Evolutionary conservation across 2,888 invertebrate species (phyloP), one percentile per base, ranked within the genome.

Genomic region (Synanthedon andrenaeformis): DNA sequence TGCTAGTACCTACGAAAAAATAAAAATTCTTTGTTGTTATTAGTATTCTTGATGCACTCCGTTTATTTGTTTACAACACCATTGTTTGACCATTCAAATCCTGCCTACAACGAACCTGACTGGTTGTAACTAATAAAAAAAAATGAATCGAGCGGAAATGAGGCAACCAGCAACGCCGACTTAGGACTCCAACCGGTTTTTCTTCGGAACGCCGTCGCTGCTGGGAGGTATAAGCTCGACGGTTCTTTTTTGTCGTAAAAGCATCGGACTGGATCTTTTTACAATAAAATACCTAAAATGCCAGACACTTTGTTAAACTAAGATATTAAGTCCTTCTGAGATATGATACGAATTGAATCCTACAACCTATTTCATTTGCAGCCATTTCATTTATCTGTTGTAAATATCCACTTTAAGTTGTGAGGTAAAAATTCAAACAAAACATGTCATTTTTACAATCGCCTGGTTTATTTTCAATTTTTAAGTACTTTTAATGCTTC

Each of bases 141-240:
- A 82, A 80, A 73, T 73, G 77, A 79, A 80, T 83, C 77, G 84
- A 85, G 80, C 85, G 86, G 86, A 87, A 86, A 85, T 85, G 84
- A 80, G 84, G 49, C 14, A 45, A 45, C 45, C 45, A 35, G 35
- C 35, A 10, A 35, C 35, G 35, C 35, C 35, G 35, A 10, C 35
- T 35, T 35, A 80, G 80, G 80, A 82, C 71, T 76, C 67, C 72
- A 80, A 86, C 86, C 85, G 82, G 86, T 86, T 84, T 75, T 73
- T 72, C 74, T 75, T 69, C 74, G 45, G 45, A 45, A 14, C 14
- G 45, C 45, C 14, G 45, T 45, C 45, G 45, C 14, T 68, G 69
- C 64, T 59, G 61, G 64, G 69, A 52, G 23, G 23, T 41, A 10
- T 41, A 12, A 17, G 17, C 41, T 51, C 35, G 45, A 45, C 1